Conservation (phyloP, 2,113 vertebrate species). For the Oncorhynchus tshawytscha region DNA sequence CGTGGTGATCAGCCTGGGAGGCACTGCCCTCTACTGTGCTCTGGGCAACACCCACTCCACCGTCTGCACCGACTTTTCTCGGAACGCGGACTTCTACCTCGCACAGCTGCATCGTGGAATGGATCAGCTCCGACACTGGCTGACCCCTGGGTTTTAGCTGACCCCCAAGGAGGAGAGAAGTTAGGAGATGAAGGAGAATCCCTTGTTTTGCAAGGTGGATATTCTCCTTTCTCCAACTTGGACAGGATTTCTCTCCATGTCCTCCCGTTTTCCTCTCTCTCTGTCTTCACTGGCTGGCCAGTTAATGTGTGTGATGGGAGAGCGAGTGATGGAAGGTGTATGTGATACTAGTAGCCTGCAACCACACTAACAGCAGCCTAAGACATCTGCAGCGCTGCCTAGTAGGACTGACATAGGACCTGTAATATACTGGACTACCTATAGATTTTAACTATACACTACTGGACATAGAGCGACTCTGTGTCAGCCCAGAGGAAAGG, state of each 20-base stretch:
- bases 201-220: not conserved
- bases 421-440: not conserved
- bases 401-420: not conserved
- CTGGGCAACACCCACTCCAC: conserved; percentile 87
- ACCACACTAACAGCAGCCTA: not conserved
- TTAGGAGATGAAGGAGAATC: not conserved
- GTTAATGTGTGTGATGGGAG: not conserved
- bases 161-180: not conserved
- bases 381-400: not conserved
- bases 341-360: not conserved
- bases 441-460: not conserved
- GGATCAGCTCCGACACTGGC: conserved; percentile 84
- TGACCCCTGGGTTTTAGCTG: conserved; percentile 78
- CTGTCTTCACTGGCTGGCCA: not conserved
- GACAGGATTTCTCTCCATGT: not conserved
- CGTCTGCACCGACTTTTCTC: conserved; percentile 91
- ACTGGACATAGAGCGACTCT: not conserved
- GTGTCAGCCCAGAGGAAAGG: not conserved
- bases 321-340: not conserved
- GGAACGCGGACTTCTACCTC: conserved; percentile 91
- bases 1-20: conserved; percentile 93
- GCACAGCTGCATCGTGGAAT: conserved; percentile 82
- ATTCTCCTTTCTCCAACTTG: not conserved
- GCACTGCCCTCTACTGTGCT: conserved; percentile 95
- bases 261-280: too few species aligned